Base-by-base conservation (phyloP, 2,888 invertebrate species). In the Rutpela maculata region DNA sequence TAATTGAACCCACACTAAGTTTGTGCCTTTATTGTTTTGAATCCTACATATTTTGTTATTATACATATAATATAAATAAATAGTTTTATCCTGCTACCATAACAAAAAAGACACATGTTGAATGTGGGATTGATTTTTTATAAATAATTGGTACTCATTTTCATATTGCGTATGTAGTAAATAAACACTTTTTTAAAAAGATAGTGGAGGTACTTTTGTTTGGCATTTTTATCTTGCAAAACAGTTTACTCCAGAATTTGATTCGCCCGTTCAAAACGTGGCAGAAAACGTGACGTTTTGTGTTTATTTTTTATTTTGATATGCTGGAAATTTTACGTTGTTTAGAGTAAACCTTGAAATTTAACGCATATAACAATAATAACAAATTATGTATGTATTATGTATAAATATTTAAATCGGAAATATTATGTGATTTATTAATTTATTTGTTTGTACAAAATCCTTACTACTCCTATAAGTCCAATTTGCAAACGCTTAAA, bases 1-100 rank as follows among this genome's bases (percentile, higher is more conserved):
- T 50, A 50, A 0, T 50, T n/a, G 15, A 50, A 6, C 50, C 50
- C n/a, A 50, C 50, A n/a, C 50, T 11, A 10, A 2, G 43, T 15
- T 43, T 15, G 0, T 15, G 15, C 43, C 4, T 12, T 43, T 12
- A 1, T 15, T 15, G 1, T 50, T 50, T n/a, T 4, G n/a, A 50
- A 50, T 35, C 50, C 50, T 50, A 50, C 50, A 50, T 50, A 50
- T 50, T 50, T 50, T 50, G 50, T n/a, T 50, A 50, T n/a, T 50
- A 50, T 50, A 50, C 15, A 35, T 6, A 35, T 35, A 9, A 35
- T 9, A 35, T 9, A 6, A 35, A 35, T 35, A 35, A 50, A 43
- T 43, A 43, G 11, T 50, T n/a, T n/a, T 15, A 0, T 50, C 5
- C n/a, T n/a, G 43, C 15, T n/a, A n/a, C 15, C 12, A 7, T 50